A percentile compares a stretch with the other conserved stretches of the same genome.
Evolutionary conservation across 2,888 invertebrate genomes (phyloP).

Genomic region (Cryptocheilus praepositus): DNA sequence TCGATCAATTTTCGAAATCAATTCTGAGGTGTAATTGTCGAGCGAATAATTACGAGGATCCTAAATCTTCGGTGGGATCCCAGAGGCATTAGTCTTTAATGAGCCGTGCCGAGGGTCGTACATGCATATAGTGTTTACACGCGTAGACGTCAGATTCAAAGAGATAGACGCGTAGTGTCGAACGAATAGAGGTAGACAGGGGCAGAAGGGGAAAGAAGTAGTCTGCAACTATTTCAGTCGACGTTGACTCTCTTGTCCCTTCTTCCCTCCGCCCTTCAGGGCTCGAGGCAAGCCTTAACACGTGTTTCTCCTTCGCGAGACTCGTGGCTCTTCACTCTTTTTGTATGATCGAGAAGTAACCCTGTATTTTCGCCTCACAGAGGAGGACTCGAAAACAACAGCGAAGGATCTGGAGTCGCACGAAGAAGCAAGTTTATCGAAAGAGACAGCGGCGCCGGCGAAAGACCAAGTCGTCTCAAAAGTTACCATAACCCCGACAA

Average conservation of each 20-base stretch:
- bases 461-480: conserved; percentile 21
- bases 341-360: background rate
- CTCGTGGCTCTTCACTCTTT: no score
- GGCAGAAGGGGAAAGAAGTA: conserved; percentile 18
- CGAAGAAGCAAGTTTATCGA: conserved; percentile 64
- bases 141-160: no score
- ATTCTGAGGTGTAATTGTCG: no score
- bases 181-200: background rate
- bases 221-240: conserved; percentile 35
- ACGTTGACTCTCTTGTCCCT: conserved; percentile 34
- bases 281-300: conserved; percentile 19
- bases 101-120: no score
- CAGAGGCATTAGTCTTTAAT: no score
- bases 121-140: no score
- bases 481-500: conserved; percentile 42
- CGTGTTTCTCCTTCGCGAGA: conserved; percentile 11
- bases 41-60: no score
- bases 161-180: no score
- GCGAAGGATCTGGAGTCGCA: conserved; percentile 70
- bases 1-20: no score
- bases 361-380: conserved; percentile 52
- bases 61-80: no score
- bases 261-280: conserved; percentile 27
- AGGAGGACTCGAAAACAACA: conserved; percentile 75
- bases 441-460: conserved; percentile 45